Percentiles rank a stretch among this genome's conserved stretches.
Conservation (phyloP, 2,888 invertebrate species). For the Drosophila suboccidentalis region DNA sequence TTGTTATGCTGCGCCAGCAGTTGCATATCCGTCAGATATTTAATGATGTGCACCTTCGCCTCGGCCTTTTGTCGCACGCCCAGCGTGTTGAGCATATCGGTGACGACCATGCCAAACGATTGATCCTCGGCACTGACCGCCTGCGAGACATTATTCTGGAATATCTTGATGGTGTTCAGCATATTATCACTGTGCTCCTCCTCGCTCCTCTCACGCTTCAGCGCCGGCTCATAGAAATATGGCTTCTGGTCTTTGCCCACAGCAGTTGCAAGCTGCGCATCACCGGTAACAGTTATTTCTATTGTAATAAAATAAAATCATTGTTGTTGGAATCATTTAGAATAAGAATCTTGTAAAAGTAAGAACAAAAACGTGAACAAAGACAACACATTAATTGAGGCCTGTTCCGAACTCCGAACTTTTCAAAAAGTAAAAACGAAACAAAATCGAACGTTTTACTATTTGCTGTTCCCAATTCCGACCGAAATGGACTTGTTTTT, state of each 20-base stretch:
- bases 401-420: no score
- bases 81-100: conserved; percentile 83
- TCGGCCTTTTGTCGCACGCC: conserved; percentile 83
- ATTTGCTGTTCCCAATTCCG: no score
- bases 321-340: no score
- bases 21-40: conserved; percentile 84
- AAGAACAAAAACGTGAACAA: no score
- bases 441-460: no score
- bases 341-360: no score
- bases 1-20: conserved; percentile 83
- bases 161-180: conserved; percentile 84
- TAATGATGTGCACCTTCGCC: conserved; percentile 84
- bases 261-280: conserved; percentile 80
- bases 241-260: conserved; percentile 82
- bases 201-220: conserved; percentile 82
- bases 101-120: conserved; percentile 84
- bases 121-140: conserved; percentile 83
- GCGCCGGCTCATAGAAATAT: conserved; percentile 82
- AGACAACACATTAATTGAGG: no score
- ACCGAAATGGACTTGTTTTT: no score
- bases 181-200: conserved; percentile 84
- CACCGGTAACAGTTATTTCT: conserved; percentile 84
- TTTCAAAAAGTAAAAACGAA: no score
- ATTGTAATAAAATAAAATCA: not conserved
- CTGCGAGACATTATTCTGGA: conserved; percentile 83